Evolutionary conservation across 2,888 invertebrate species (phyloP).

Genomic region (Nasonovia ribisnigri): DNA sequence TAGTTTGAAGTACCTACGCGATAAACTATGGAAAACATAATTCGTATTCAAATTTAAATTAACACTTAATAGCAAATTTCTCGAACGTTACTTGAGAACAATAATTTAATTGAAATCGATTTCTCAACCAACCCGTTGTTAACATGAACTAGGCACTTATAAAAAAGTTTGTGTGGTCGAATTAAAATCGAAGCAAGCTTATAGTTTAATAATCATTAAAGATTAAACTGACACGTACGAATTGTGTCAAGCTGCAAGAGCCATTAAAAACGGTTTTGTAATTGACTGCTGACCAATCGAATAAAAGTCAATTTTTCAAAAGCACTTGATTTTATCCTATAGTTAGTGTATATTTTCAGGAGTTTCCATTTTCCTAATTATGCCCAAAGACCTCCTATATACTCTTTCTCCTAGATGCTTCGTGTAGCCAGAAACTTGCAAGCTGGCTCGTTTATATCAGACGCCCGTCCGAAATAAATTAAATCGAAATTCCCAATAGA

Average conservation of each 20-base stretch:
- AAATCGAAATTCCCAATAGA: slow-evolving; percentile 62
- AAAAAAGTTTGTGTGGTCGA: background rate
- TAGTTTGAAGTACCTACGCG: background rate
- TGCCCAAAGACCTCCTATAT: background rate
- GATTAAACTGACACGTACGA: slow-evolving; percentile 10
- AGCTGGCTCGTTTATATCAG: slow-evolving; percentile 63
- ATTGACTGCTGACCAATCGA: slow-evolving; percentile 41
- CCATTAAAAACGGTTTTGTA: slow-evolving; percentile 51
- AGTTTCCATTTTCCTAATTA: slow-evolving; percentile 58
- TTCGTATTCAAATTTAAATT: background rate
- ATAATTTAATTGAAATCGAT: background rate
- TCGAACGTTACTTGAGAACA: background rate
- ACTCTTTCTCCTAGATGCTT: background rate
- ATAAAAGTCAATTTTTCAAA: slow-evolving; percentile 56
- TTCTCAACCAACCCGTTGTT: background rate
- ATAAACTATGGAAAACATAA: background rate
- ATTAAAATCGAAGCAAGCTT: slow-evolving; percentile 4
- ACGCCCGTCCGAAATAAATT: slow-evolving; percentile 64
- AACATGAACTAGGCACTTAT: background rate
- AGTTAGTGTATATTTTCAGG: slow-evolving; percentile 37
- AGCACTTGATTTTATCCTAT: slow-evolving; percentile 36
- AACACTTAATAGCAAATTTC: background rate
- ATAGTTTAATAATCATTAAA: background rate
- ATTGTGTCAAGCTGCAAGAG: background rate
- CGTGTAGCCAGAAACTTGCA: slow-evolving; percentile 46